Conservation (phyloP, 53 echinoderm and acorn worm species). For the Apostichopus leukothele region DNA sequence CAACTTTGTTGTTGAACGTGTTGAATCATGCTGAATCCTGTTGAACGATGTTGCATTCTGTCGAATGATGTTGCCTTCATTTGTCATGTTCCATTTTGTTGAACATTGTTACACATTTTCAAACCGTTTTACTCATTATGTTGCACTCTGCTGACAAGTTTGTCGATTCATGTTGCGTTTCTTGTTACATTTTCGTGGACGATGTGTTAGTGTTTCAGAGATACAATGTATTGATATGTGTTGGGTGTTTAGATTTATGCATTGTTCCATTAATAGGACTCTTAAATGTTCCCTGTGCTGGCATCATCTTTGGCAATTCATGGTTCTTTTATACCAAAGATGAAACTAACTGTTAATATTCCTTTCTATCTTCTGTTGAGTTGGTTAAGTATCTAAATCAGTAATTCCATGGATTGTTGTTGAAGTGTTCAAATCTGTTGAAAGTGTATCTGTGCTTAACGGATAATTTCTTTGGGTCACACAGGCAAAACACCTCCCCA, state of each 20-base stretch:
- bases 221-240: background rate
- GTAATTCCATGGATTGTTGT: too few relatives aligned
- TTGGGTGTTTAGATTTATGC: background rate
- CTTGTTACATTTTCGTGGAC: too few relatives aligned
- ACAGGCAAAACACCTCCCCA: conserved; percentile 69
- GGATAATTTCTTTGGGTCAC: conserved; percentile 35
- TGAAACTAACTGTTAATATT: too few relatives aligned
- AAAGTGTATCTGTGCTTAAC: background rate
- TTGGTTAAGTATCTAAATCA: too few relatives aligned
- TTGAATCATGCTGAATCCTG: background rate
- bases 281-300: background rate
- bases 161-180: too few relatives aligned
- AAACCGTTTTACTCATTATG: too few relatives aligned
- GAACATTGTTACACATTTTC: background rate
- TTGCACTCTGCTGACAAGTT: too few relatives aligned
- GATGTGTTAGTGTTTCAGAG: too few relatives aligned
- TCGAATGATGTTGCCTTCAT: background rate
- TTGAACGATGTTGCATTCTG: background rate
- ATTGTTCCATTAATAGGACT: background rate
- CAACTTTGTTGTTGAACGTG: too few relatives aligned
- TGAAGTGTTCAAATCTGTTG: background rate
- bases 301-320: too few relatives aligned
- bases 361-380: too few relatives aligned
- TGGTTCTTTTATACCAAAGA: too few relatives aligned
- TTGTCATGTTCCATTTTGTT: background rate